phyloP scores from a whole-genome alignment of 2,113 vertebrate genomes.

The Microcebus murinus region DNA sequence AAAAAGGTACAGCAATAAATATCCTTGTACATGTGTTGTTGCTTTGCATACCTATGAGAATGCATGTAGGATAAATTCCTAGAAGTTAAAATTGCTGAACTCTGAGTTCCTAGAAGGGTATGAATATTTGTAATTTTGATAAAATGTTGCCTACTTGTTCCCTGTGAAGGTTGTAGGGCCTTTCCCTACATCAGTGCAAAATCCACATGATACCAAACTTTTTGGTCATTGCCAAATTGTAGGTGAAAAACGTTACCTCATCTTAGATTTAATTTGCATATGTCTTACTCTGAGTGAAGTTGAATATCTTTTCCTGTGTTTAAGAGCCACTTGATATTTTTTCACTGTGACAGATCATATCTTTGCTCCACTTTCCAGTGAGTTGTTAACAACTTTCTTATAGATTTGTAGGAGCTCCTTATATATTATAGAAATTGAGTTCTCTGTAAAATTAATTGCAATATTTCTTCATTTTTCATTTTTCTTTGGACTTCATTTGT shows the following conservation, averaged over 20 bases:
- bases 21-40: background rate
- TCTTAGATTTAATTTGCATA: background rate
- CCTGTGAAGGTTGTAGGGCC: background rate
- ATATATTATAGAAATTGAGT: background rate
- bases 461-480: background rate
- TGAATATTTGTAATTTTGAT: background rate
- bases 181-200: background rate
- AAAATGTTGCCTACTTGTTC: background rate
- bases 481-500: background rate
- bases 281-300: background rate
- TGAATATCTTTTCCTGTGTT: background rate
- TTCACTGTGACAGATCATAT: background rate
- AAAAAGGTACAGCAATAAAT: background rate
- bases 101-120: background rate
- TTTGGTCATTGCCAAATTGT: background rate
- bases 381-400: background rate
- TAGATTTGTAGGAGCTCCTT: background rate
- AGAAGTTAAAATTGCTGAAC: background rate
- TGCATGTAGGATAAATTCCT: background rate
- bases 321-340: background rate
- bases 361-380: background rate
- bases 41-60: background rate
- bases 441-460: background rate
- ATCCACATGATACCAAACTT: background rate
- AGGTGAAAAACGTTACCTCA: background rate